phyloP scores from a whole-genome alignment of 2,888 invertebrate species.

The Glaucopsyche alexis region DNA sequence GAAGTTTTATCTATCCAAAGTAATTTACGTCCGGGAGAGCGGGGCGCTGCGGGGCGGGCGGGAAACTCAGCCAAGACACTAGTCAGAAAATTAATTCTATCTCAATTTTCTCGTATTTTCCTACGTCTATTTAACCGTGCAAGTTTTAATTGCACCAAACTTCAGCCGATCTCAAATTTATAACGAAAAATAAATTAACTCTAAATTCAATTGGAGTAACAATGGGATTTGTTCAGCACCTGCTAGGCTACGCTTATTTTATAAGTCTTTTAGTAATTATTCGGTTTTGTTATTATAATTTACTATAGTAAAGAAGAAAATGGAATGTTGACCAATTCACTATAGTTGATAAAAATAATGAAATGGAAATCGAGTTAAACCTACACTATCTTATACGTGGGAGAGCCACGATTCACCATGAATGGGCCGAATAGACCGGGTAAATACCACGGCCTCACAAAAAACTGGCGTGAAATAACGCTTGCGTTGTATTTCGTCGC shows the following conservation, averaged over 20 bases:
- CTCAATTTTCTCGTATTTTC: slow-evolving; percentile 70
- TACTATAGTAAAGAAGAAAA: background rate
- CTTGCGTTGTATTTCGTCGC: too few species aligned
- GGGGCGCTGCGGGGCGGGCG: background rate
- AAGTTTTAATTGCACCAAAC: slow-evolving; percentile 69
- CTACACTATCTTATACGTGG: too few species aligned
- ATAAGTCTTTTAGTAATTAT: background rate
- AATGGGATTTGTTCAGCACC: background rate
- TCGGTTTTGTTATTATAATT: background rate
- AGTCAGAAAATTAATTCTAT: slow-evolving; percentile 73
- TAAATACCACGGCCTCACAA: too few species aligned
- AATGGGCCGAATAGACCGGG: too few species aligned
- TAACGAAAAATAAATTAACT: slow-evolving; percentile 5
- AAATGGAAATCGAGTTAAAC: background rate
- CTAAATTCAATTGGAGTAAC: slow-evolving; percentile 22
- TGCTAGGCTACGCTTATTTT: background rate
- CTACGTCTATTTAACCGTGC: slow-evolving; percentile 67
- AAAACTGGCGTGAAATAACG: too few species aligned
- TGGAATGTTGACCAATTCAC: background rate
- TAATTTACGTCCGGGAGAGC: background rate
- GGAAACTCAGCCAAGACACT: slow-evolving; percentile 55
- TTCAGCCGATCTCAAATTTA: slow-evolving; percentile 37
- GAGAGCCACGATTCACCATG: too few species aligned
- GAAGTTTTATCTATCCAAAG: background rate
- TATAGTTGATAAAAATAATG: too few species aligned